Evolutionary conservation across 2,113 vertebrate species (phyloP).

Genomic region (Prochilodus magdalenae): DNA sequence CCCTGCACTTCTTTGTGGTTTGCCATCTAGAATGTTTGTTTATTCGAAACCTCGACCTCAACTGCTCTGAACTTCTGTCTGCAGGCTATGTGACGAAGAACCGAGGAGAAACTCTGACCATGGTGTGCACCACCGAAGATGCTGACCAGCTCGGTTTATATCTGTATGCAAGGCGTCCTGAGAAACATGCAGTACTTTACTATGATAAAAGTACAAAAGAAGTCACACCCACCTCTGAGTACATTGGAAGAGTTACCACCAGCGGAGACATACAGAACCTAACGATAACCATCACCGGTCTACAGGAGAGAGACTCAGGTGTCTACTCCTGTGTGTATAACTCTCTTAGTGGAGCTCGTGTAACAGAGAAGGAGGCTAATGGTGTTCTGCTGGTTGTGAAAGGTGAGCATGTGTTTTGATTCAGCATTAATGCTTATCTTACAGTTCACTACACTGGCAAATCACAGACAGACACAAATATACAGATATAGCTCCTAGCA

Average conservation of each 20-base stretch:
- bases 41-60: background rate
- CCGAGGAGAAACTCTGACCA: constrained; percentile 41
- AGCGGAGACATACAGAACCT: fast-evolving
- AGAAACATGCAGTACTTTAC: fast-evolving
- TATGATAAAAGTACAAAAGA: fast-evolving
- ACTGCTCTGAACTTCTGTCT: background rate
- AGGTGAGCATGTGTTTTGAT: no score
- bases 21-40: background rate
- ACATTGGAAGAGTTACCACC: background rate
- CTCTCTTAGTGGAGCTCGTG: no score
- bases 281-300: constrained; percentile 36
- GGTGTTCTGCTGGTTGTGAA: constrained; percentile 9
- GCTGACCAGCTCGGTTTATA: fast-evolving
- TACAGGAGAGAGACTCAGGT: background rate
- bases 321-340: no score
- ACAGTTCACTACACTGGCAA: no score
- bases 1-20: background rate
- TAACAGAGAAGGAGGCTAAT: background rate
- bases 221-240: fast-evolving
- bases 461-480: no score
- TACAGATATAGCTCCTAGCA: no score
- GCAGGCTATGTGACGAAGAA: background rate
- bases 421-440: no score
- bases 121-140: constrained; percentile 11
- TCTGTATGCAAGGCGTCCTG: constrained; percentile 29